Conservation (phyloP, 2,797 vertebrate genomes). For the Neosalanx taihuensis region DNA sequence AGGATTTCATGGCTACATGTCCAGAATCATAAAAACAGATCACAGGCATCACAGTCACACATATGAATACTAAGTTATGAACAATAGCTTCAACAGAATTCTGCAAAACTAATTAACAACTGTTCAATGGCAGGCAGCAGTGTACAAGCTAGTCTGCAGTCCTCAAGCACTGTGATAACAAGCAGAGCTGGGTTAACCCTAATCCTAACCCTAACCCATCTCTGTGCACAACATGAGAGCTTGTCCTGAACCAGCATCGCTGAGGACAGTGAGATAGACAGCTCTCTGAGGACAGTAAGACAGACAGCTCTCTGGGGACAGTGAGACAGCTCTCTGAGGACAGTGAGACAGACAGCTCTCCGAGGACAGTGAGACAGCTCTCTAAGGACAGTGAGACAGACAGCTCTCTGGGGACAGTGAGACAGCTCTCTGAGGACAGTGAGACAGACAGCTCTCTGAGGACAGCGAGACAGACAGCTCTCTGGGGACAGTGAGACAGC, state of each 20-base stretch:
- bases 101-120: conserved; percentile 55
- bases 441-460: too few species aligned
- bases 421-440: too few species aligned
- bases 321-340: too few species aligned
- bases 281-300: too few species aligned
- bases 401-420: too few species aligned
- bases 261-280: neutral
- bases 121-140: conserved; percentile 53
- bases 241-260: neutral
- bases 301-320: too few species aligned
- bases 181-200: conserved; percentile 19
- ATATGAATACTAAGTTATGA: conserved; percentile 58
- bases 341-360: too few species aligned
- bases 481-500: too few species aligned
- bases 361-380: too few species aligned
- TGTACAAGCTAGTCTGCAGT: conserved; percentile 64
- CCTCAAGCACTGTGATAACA: conserved; percentile 47
- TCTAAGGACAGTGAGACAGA: neutral
- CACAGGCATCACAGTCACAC: conserved; percentile 39
- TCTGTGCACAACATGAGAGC: neutral
- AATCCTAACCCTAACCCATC: too few species aligned
- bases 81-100: conserved; percentile 59
- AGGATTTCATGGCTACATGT: conserved; percentile 26
- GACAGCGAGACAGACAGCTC: too few species aligned
- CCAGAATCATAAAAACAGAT: conserved; percentile 44